Percentiles rank a stretch among this genome's conserved stretches.
phyloP scores from a whole-genome alignment of 2,888 invertebrate species.

The Neoitamus cyanurus region DNA sequence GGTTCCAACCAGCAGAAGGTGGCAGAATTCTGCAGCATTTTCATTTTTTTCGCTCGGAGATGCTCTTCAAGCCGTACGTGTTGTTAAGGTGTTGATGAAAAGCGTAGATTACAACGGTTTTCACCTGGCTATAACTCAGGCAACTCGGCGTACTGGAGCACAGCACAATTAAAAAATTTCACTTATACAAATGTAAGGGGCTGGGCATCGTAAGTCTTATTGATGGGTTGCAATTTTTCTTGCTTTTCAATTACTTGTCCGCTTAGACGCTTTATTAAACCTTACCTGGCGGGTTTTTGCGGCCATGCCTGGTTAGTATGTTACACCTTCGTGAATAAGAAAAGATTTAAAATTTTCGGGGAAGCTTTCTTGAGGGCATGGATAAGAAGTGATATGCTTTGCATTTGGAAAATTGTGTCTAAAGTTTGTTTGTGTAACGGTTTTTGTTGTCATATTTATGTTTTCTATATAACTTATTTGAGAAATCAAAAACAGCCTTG shows the following conservation, averaged over 20 bases:
- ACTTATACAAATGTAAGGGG: not conserved
- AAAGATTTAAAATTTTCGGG: not conserved
- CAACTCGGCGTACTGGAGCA: not conserved
- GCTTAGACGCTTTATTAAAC: not conserved
- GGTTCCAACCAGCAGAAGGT: constrained; percentile 2
- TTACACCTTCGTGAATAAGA: not conserved
- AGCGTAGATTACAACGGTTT: constrained; percentile 3
- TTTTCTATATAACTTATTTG: too few species aligned
- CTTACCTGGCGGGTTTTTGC: not conserved
- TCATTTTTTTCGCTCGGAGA: not conserved
- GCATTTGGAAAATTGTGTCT: too few species aligned
- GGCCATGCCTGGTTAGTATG: not conserved
- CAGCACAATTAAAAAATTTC: not conserved
- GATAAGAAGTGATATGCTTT: too few species aligned
- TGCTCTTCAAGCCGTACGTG: not conserved
- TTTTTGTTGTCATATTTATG: too few species aligned
- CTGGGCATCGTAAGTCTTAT: not conserved
- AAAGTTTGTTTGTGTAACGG: too few species aligned
- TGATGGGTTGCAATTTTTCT: not conserved
- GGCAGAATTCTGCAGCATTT: not conserved
- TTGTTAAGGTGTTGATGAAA: constrained; percentile 9
- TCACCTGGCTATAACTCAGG: not conserved
- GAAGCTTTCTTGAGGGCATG: too few species aligned
- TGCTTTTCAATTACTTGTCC: constrained; percentile 5
- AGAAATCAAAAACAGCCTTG: too few species aligned